These are phyloP conservation scores for Perca schrenkii DNA, from an alignment of 2,113 vertebrate species.

Conservation along the genomic window DNA sequence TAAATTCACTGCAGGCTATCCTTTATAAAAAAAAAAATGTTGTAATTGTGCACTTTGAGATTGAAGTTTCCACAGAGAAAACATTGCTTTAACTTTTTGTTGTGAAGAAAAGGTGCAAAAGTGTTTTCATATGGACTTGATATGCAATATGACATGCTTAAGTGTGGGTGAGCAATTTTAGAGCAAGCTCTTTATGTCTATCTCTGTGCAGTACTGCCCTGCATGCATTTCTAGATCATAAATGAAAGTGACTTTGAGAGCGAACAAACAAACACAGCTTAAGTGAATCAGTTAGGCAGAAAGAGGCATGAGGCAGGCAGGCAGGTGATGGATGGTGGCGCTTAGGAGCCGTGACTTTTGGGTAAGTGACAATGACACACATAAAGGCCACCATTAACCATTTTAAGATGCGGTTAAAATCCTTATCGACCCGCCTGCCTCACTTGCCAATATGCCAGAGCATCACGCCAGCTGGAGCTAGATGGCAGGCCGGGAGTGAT, in stretches of 20 bases:
- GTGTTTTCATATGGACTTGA: constrained; percentile 17
- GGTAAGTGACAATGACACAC: constrained; percentile 85
- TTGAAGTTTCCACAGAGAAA: constrained; percentile 7
- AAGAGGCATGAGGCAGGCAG: constrained; percentile 77
- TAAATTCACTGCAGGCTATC: constrained; percentile 10
- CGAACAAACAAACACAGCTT: constrained; percentile 77
- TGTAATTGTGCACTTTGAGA: not conserved
- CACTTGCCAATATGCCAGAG: constrained; percentile 80
- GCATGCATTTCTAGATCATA: constrained; percentile 68
- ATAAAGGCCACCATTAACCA: constrained; percentile 83
- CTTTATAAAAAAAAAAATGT: not conserved
- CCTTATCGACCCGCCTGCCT: constrained; percentile 78
- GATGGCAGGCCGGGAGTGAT: constrained; percentile 68
- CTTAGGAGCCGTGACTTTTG: constrained; percentile 82
- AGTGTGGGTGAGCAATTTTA: constrained; percentile 37
- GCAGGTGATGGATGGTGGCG: constrained; percentile 83
- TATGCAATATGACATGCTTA: constrained; percentile 38
- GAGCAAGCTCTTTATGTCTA: constrained; percentile 21
- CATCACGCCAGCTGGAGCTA: constrained; percentile 72
- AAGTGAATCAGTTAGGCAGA: constrained; percentile 79
- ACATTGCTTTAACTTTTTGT: constrained; percentile 5
- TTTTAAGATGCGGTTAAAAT: constrained; percentile 83
- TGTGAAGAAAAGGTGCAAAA: constrained; percentile 16
- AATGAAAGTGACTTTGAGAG: constrained; percentile 83
- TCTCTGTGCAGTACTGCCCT: constrained; percentile 18